phyloP scores from a whole-genome alignment of 1,140 invertebrate species.

The Maconellicoccus hirsutus region DNA sequence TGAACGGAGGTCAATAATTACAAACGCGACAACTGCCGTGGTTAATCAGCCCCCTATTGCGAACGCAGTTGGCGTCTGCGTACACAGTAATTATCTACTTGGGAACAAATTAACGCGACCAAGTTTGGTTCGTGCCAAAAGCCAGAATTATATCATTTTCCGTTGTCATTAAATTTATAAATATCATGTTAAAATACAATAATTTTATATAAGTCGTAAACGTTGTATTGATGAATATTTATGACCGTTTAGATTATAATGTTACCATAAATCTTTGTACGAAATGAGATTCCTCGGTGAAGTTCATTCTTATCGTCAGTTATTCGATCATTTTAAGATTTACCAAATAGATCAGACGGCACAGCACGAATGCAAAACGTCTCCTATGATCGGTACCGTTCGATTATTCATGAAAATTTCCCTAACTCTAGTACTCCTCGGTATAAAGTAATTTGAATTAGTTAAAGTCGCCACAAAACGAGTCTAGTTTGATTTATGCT shows the following conservation, averaged over 20 bases:
- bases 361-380: background rate
- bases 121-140: slow-evolving; percentile 1
- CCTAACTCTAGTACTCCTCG: background rate
- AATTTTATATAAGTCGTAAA: background rate
- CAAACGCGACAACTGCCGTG: slow-evolving; percentile 1
- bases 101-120: slow-evolving; percentile 7
- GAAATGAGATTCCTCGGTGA: background rate
- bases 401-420: too few relatives aligned
- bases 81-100: background rate
- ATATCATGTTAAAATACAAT: slow-evolving; percentile 1
- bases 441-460: background rate
- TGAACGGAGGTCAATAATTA: background rate
- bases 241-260: background rate
- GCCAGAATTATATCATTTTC: background rate
- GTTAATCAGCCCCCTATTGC: slow-evolving; percentile 1
- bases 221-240: background rate
- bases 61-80: slow-evolving; percentile 1
- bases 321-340: background rate
- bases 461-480: background rate
- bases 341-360: background rate
- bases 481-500: background rate
- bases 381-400: too few relatives aligned
- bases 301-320: background rate
- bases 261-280: background rate
- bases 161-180: background rate